Conservation (phyloP, 1,140 invertebrate species). For the Drosophila orosa region DNA sequence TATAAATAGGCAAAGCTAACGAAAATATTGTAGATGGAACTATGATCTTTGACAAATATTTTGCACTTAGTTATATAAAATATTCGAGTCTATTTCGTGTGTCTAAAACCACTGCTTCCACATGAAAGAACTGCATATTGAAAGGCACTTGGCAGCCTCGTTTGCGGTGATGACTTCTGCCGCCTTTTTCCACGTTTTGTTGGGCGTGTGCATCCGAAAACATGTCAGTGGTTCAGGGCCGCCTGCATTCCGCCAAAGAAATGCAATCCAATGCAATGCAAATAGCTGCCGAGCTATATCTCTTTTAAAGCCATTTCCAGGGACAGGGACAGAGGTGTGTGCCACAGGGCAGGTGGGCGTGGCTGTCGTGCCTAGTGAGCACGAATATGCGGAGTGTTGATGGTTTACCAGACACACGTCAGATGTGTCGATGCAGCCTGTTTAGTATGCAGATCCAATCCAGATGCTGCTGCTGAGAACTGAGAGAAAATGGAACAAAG, state of each 20-base stretch:
- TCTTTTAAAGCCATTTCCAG: conserved; percentile 56
- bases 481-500: conserved; percentile 10
- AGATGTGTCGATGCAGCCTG: conserved; percentile 37
- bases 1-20: background rate
- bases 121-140: conserved; percentile 39
- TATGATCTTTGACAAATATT: background rate
- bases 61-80: background rate
- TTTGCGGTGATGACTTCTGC: conserved; percentile 31
- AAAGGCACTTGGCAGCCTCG: conserved; percentile 39
- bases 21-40: background rate
- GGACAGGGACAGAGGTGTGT: background rate
- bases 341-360: background rate
- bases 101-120: background rate
- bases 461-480: conserved; percentile 6
- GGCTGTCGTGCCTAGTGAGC: conserved; percentile 58
- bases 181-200: conserved; percentile 31
- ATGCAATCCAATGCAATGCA: conserved; percentile 44
- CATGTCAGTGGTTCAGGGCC: conserved; percentile 75
- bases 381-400: conserved; percentile 55
- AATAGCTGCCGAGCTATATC: conserved; percentile 47
- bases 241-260: conserved; percentile 46
- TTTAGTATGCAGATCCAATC: conserved; percentile 58
- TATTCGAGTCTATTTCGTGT: background rate
- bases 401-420: conserved; percentile 50
- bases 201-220: conserved; percentile 33